These are phyloP conservation scores for Brachionus angularis DNA, from an alignment of 1,140 invertebrate genomes.

Conservation along the genomic window DNA sequence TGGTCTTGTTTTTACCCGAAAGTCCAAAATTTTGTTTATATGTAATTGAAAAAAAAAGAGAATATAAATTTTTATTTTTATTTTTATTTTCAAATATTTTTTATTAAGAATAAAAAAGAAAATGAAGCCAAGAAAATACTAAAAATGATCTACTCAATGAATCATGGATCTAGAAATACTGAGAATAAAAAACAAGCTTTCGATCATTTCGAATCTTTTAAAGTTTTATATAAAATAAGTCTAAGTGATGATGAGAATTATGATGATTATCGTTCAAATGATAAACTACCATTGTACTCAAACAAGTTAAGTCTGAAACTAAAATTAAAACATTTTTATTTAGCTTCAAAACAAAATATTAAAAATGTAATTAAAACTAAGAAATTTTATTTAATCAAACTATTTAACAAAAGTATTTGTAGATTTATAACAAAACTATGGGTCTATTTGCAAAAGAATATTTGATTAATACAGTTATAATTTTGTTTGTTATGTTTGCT, in stretches of 20 bases:
- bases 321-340: not conserved
- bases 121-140: constrained; percentile 29
- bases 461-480: constrained; percentile 49
- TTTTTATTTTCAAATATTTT: constrained; percentile 63
- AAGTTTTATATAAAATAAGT: not conserved
- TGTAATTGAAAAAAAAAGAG: no score
- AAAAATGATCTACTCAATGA: not conserved
- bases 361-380: not conserved
- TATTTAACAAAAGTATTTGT: not conserved
- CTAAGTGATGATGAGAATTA: constrained; percentile 16
- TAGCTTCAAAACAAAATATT: not conserved
- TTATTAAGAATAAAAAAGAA: not conserved
- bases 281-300: no score
- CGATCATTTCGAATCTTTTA: not conserved
- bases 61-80: constrained; percentile 59
- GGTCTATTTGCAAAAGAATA: not conserved
- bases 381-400: not conserved
- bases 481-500: constrained; percentile 51
- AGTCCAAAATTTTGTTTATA: constrained; percentile 69
- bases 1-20: constrained; percentile 72
- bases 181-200: not conserved
- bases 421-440: constrained; percentile 20
- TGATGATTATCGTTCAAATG: no score
- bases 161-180: constrained; percentile 13
- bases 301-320: not conserved